phyloP scores from a whole-genome alignment of 2,113 vertebrate genomes.

The Trinectes maculatus region DNA sequence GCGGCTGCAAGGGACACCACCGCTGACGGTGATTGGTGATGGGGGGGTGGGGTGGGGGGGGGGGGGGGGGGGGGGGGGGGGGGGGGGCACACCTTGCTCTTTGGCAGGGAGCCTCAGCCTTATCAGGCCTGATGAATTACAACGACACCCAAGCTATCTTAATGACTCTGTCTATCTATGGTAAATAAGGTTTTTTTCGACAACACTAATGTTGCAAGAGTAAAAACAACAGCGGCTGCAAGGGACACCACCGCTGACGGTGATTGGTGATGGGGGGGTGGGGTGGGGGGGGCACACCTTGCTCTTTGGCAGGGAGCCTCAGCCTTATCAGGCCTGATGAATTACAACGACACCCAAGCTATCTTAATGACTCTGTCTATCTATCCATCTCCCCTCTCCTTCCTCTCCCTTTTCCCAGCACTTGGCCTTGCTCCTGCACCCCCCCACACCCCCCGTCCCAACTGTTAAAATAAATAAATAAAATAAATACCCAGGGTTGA shows the following conservation, averaged over 20 bases:
- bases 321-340: conserved; percentile 76
- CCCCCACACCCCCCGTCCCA: conserved; percentile 31
- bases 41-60: no score
- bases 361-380: conserved; percentile 82
- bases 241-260: conserved; percentile 52
- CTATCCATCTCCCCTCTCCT: conserved; percentile 73
- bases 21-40: conserved; percentile 66
- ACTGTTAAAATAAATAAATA: no score
- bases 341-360: conserved; percentile 83
- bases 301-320: conserved; percentile 60
- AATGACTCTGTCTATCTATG: conserved; percentile 78
- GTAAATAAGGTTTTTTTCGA: not conserved
- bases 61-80: no score
- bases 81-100: conserved; percentile 66
- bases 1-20: conserved; percentile 29
- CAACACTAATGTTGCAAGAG: conserved; percentile 24
- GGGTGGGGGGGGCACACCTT: conserved; percentile 67
- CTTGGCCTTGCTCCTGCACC: conserved; percentile 72
- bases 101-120: conserved; percentile 68
- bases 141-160: conserved; percentile 84
- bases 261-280: conserved; percentile 68
- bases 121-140: conserved; percentile 78
- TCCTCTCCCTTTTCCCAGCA: conserved; percentile 71
- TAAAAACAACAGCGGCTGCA: conserved; percentile 39
- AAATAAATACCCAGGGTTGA: conserved; percentile 63